Evolutionary conservation across 2,113 vertebrate genomes (phyloP).

Genomic region (Coreoperca whiteheadi): DNA sequence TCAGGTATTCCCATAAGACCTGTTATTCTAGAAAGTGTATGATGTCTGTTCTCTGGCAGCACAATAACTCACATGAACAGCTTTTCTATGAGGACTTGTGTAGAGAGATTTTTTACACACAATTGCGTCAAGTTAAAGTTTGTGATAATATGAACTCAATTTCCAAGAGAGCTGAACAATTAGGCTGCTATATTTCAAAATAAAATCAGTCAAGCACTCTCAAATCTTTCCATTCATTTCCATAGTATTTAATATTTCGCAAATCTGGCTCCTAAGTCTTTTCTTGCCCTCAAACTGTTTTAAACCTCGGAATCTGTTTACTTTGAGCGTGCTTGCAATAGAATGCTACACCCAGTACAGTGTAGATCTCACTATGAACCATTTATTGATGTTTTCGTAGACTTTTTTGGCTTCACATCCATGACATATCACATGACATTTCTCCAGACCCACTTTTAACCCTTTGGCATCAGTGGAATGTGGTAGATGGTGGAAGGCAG

Average conservation of each 20-base stretch:
- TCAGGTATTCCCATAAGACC: constrained; percentile 54
- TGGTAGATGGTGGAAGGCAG: constrained; percentile 27
- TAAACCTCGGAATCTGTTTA: constrained; percentile 13
- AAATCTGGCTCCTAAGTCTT: constrained; percentile 5
- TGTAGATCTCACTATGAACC: constrained; percentile 26
- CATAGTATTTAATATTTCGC: background rate
- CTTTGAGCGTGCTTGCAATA: background rate
- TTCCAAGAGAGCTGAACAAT: background rate
- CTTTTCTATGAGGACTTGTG: background rate
- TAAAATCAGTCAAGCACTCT: background rate
- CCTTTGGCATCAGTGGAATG: constrained; percentile 66
- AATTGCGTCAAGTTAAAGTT: background rate
- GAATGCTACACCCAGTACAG: background rate
- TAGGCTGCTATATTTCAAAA: background rate
- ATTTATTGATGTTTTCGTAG: constrained; percentile 42
- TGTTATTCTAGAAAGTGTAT: constrained; percentile 32
- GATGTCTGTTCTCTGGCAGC: constrained; percentile 46
- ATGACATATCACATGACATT: constrained; percentile 39
- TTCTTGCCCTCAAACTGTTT: constrained; percentile 1
- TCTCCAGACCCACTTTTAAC: constrained; percentile 53
- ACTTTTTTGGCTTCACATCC: constrained; percentile 17
- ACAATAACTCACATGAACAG: background rate
- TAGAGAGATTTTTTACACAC: background rate
- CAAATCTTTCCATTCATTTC: background rate
- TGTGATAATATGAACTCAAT: background rate